Percentiles rank a stretch among this genome's conserved stretches.
Evolutionary conservation across 2,113 vertebrate genomes (phyloP).

Genomic region (Nothoprocta perdicaria): DNA sequence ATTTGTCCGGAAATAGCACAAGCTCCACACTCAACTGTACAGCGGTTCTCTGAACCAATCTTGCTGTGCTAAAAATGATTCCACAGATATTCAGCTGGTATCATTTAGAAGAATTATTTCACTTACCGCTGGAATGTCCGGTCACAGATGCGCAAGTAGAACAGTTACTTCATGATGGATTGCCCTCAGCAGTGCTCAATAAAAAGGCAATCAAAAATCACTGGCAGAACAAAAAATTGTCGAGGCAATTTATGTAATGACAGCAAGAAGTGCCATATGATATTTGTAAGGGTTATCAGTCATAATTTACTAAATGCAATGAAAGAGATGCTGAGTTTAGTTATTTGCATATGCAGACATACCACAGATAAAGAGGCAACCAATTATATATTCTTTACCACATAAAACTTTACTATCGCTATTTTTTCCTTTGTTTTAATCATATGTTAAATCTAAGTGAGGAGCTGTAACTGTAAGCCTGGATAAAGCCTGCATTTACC

Average conservation of each 20-base stretch:
- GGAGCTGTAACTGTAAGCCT: background rate
- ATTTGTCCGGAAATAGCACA: background rate
- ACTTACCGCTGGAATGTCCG: background rate
- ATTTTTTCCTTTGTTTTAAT: background rate
- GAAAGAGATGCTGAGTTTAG: background rate
- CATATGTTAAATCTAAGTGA: background rate
- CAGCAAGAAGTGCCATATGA: background rate
- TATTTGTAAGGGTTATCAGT: background rate
- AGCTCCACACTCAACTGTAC: background rate
- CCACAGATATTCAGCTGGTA: slow-evolving; percentile 9
- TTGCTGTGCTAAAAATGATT: background rate
- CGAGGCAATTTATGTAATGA: background rate
- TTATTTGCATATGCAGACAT: background rate
- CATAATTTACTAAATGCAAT: background rate
- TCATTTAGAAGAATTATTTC: slow-evolving; percentile 15
- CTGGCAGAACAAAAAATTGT: background rate
- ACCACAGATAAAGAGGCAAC: background rate
- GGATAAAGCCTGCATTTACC: slow-evolving; percentile 15
- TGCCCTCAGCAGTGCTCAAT: slow-evolving; percentile 21
- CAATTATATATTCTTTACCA: background rate
- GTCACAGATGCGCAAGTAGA: background rate
- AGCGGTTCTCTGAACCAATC: background rate
- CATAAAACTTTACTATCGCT: background rate
- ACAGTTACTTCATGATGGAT: background rate
- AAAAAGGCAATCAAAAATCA: slow-evolving; percentile 23